phyloP scores from a whole-genome alignment of 2,888 invertebrate genomes.

The Drosophila fungiperda region DNA sequence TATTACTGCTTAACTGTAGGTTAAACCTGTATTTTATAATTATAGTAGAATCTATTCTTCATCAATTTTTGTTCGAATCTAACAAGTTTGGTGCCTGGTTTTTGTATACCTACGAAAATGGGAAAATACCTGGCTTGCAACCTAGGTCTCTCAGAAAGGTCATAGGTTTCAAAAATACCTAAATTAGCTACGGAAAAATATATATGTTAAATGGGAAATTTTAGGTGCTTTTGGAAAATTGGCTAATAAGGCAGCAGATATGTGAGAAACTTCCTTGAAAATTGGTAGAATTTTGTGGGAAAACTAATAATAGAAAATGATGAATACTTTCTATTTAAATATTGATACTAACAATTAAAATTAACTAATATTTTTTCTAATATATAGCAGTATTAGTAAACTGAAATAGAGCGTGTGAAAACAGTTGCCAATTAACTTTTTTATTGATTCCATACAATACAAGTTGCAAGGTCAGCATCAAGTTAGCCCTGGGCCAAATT shows the following conservation, averaged over 20 bases:
- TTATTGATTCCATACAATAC: conserved; percentile 20
- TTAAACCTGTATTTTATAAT: background rate
- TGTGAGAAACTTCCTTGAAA: background rate
- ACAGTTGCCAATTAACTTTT: conserved; percentile 24
- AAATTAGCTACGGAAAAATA: background rate
- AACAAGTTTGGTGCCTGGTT: background rate
- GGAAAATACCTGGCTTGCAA: conserved; percentile 10
- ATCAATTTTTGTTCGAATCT: conserved; percentile 18
- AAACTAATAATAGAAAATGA: background rate
- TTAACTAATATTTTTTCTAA: background rate
- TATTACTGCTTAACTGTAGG: background rate
- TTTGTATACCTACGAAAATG: conserved; percentile 1
- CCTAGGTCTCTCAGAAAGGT: background rate
- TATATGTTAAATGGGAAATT: background rate
- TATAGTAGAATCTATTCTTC: background rate
- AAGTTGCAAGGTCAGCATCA: conserved; percentile 39
- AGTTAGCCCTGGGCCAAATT: conserved; percentile 33
- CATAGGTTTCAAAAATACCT: background rate
- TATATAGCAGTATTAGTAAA: background rate
- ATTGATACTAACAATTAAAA: background rate
- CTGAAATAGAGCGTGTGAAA: background rate
- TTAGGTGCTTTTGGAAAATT: conserved; percentile 12
- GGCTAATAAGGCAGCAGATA: background rate
- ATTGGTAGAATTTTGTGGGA: background rate
- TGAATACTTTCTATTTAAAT: background rate